Base-by-base conservation (phyloP, 2,113 vertebrate genomes). In the Callospermophilus lateralis region DNA sequence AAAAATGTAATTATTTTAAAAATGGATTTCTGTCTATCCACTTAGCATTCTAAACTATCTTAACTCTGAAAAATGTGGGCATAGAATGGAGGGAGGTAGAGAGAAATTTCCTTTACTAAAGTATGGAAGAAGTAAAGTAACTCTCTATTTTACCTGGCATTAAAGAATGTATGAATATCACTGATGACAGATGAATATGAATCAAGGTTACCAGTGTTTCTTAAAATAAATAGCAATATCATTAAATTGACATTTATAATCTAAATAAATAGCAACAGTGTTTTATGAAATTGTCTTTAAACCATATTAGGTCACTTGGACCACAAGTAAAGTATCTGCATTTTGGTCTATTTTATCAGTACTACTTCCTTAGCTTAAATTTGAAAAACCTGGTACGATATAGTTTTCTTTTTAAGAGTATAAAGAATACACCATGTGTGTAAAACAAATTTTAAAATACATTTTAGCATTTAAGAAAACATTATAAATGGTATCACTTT, bases 141-240 rank as follows among this genome's bases (percentile, higher is more conserved):
- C 65, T 77, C 4, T 6, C n/a, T 78, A 74, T n/a, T 39, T 93
- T 63, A n/a, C 15, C 95, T 28, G 73, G 16, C 55, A 78, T 39
- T 85, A 81, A 92, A 53, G 22, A 89, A 30, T 73, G 39, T 17
- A 55, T 53, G 34, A 80, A 53, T 70, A 89, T 37, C 24, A 45
- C 22, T 90, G 28, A 90, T 8, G 12, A 77, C 1, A 79, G 39
- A 84, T 84, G 26, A 48, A 93, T 45, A 63, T 70, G 17, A 81
- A 96, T 65, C 12, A 87, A 86, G 51, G 67, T 76, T 65, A 93
- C 2, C 5, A 39, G 39, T 1, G 17, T 94, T 96, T 96, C 68
- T 55, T 80, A 83, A 86, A 79, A 79, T 26, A 74, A 32, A 12
- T 26, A 93, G 42, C 7, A 12, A 9, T 42, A 51, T 39, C 45